A percentile compares a stretch with the other conserved stretches of the same genome.
Conservation (phyloP, 2,113 vertebrate species). For the Corvus cornix region DNA sequence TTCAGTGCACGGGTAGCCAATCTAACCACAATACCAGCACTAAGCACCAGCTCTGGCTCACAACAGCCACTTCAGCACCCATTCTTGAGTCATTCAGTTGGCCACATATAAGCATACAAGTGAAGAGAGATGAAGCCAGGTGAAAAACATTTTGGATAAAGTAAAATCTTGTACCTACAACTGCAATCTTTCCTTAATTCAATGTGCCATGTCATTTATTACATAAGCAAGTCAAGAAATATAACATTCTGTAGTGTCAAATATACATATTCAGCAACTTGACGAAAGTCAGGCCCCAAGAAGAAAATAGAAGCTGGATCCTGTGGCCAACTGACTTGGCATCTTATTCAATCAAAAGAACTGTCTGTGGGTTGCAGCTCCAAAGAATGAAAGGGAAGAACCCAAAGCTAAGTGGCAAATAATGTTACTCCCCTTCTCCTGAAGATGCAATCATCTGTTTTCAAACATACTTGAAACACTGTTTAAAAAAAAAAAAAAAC, state of each 20-base stretch:
- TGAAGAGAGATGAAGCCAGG: neutral
- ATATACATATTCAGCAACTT: slow-evolving; percentile 1
- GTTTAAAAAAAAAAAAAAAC: neutral
- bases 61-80: neutral
- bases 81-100: neutral
- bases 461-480: slow-evolving; percentile 15
- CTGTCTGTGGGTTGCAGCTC: slow-evolving; percentile 28
- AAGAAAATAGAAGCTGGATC: neutral
- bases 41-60: slow-evolving; percentile 35
- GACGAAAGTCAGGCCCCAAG: neutral
- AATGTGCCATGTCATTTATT: neutral
- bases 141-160: neutral
- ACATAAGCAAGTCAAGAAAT: neutral
- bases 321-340: neutral
- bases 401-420: neutral
- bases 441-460: slow-evolving; percentile 20
- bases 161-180: slow-evolving; percentile 40
- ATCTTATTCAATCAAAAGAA: neutral
- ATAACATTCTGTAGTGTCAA: slow-evolving; percentile 4
- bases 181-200: neutral
- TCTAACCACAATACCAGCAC: neutral
- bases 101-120: neutral
- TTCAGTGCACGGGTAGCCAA: slow-evolving; percentile 13
- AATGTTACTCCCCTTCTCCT: neutral
- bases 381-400: slow-evolving; percentile 42